Evolutionary conservation across 2,113 vertebrate genomes (phyloP), one percentile per base, ranked within the genome.

Genomic region (Octodon degus): DNA sequence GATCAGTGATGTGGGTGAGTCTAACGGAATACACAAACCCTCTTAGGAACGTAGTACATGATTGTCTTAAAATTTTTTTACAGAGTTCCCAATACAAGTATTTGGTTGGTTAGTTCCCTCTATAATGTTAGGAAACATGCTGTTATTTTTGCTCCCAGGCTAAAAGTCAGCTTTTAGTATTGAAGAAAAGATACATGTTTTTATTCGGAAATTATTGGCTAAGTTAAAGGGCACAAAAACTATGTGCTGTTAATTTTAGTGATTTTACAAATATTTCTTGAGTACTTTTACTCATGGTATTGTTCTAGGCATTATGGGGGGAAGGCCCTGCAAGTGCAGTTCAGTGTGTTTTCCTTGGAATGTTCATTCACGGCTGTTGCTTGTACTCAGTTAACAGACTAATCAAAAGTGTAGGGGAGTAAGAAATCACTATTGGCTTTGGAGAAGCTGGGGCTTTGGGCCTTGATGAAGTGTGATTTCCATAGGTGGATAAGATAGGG

Each of bases 211-310:
- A 27, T 72, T 27, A 63, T 67, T 89, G 65, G 77, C 47, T 72
- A 81, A 76, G 84, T 70, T 62, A 94, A 93, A 92, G 77, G 50
- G 47, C 47, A 32, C 3, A 1, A 68, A 67, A 60, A 89, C 43
- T 67, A 14, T 3, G 25, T 60, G 14, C 67, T 77, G 12, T 68
- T 97, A 80, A 74, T 34, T 83, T 80, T 79, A 81, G 43, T 93
- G 24, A 72, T 90, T 93, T 92, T 58, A 22, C 60, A 88, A 70
- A 80, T 90, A 19, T 83, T 76, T 90, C 50, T 65, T 84, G 63
- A 93, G 68, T 30, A 43, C 22, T 87, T 86, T 50, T 85, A 20
- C 89, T 63, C 37, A 12, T 65, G 32, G 37, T 55, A 34, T 40
- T 85, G 50, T 60, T 67, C 67, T 70, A 2, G 37, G 53, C 86